Evolutionary conservation across 1,140 invertebrate genomes (phyloP).

Genomic region (Meloidogyne chitwoodi): DNA sequence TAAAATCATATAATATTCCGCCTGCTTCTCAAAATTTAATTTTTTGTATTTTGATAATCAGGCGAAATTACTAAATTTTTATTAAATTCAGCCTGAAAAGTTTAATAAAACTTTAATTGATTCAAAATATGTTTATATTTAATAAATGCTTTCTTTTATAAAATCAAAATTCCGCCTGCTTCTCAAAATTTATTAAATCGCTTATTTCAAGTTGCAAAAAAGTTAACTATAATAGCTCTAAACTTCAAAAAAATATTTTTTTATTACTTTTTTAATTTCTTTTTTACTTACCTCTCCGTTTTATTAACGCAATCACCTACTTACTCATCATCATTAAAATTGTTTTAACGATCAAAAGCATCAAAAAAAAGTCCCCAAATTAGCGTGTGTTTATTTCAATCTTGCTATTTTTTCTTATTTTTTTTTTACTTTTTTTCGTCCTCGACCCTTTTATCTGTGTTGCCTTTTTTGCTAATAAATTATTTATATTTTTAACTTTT

Average conservation of each 20-base stretch:
- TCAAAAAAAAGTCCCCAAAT: not conserved
- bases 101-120: no score
- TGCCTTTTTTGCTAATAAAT: not conserved
- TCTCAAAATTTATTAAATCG: not conserved
- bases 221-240: no score
- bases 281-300: not conserved
- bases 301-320: not conserved
- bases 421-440: not conserved
- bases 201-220: no score
- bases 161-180: not conserved
- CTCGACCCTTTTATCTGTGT: not conserved
- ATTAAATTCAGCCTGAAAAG: no score
- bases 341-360: not conserved
- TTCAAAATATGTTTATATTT: no score
- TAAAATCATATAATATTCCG: not conserved
- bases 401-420: not conserved
- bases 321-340: not conserved
- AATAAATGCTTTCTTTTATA: no score
- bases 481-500: not conserved
- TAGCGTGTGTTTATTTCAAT: not conserved
- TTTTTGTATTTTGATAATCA: no score
- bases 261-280: not conserved
- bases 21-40: no score
- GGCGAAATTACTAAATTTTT: no score
- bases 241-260: not conserved